These are phyloP conservation scores for Pedionomus torquatus DNA, from an alignment of 2,113 vertebrate genomes.

Conservation along the genomic window DNA sequence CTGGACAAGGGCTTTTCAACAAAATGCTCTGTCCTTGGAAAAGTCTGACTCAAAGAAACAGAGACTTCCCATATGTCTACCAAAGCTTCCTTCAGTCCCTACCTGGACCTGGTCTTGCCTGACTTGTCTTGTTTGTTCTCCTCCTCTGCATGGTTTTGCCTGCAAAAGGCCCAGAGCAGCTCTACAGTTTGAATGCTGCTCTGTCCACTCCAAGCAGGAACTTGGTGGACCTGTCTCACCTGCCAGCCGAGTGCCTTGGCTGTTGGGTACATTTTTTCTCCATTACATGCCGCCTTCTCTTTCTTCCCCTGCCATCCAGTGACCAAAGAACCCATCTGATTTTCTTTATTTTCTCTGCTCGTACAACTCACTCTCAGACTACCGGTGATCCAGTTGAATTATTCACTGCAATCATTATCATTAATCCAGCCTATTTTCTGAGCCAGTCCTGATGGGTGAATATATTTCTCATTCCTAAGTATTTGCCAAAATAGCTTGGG, in stretches of 20 bases:
- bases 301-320: not conserved
- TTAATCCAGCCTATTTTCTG: slow-evolving; percentile 22
- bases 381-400: not conserved
- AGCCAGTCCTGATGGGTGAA: slow-evolving; percentile 1
- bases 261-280: not conserved
- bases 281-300: not conserved
- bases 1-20: not conserved
- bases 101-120: not conserved
- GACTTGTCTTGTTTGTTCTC: not conserved
- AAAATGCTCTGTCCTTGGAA: not conserved
- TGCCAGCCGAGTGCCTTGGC: not conserved
- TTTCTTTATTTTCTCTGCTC: not conserved
- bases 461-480: slow-evolving; percentile 26
- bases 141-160: not conserved
- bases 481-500: slow-evolving; percentile 45
- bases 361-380: not conserved
- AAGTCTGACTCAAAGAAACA: not conserved
- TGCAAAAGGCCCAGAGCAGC: not conserved
- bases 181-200: not conserved
- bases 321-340: not conserved
- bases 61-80: not conserved
- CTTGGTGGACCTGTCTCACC: fast-evolving
- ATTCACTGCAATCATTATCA: slow-evolving; percentile 33
- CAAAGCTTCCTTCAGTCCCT: not conserved
- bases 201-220: not conserved